phyloP scores from a whole-genome alignment of 2,888 invertebrate genomes.

The Deilephila porcellus region DNA sequence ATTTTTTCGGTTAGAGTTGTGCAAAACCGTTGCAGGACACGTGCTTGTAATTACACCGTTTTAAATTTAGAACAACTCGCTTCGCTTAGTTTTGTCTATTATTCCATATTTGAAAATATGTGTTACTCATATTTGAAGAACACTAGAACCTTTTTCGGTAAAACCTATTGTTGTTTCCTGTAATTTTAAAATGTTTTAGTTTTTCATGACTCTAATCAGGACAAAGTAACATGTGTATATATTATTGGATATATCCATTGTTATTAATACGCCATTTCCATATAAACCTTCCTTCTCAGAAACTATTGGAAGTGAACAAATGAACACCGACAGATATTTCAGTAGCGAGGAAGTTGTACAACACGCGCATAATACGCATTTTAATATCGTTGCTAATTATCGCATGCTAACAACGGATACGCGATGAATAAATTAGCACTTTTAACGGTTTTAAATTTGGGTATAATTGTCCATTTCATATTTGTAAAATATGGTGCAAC shows the following conservation, averaged over 20 bases:
- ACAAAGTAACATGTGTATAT: too few relatives aligned
- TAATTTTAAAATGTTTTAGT: background rate
- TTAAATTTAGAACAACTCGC: conserved; percentile 9
- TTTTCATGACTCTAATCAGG: too few relatives aligned
- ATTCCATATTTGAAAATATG: background rate
- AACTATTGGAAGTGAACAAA: background rate
- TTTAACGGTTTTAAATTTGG: conserved; percentile 4
- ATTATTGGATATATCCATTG: too few relatives aligned
- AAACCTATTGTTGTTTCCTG: too few relatives aligned
- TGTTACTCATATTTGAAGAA: too few relatives aligned
- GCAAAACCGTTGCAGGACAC: conserved; percentile 36
- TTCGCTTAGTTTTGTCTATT: background rate
- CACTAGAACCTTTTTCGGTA: too few relatives aligned
- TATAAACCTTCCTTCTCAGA: too few relatives aligned
- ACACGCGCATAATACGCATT: conserved; percentile 10
- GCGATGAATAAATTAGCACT: conserved; percentile 5
- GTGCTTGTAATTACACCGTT: conserved; percentile 38
- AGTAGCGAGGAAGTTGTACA: conserved; percentile 17
- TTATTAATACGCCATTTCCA: too few relatives aligned
- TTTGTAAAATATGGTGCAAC: background rate
- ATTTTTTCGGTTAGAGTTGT: conserved; percentile 39
- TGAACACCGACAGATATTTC: conserved; percentile 7
- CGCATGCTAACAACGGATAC: conserved; percentile 6
- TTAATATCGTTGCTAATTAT: conserved; percentile 20
- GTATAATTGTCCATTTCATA: background rate